A percentile compares a stretch with the other conserved stretches of the same genome.
These are phyloP conservation scores for Rhadinocentrus ornatus DNA, from an alignment of 2,797 vertebrate species.

Conservation along the genomic window DNA sequence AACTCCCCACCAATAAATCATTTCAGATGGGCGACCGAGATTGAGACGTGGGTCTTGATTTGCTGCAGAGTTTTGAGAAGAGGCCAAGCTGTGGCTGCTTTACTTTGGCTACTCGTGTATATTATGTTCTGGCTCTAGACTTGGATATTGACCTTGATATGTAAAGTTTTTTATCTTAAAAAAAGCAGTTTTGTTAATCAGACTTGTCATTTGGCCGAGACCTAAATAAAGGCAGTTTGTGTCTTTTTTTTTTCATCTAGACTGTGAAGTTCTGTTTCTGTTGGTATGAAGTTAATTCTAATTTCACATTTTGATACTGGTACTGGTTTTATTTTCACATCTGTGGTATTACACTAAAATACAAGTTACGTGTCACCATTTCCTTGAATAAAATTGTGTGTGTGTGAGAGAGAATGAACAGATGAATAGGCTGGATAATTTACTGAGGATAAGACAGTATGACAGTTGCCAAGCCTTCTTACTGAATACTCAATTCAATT, in stretches of 20 bases:
- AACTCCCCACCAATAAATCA: constrained; percentile 60
- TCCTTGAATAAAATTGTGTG: background rate
- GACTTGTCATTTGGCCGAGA: constrained; percentile 36
- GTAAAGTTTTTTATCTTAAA: constrained; percentile 45
- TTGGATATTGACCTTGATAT: constrained; percentile 58
- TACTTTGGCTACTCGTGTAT: constrained; percentile 62
- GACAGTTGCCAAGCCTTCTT: constrained; percentile 17
- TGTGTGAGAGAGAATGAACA: constrained; percentile 14
- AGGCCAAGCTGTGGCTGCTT: constrained; percentile 57
- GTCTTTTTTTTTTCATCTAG: constrained; percentile 31
- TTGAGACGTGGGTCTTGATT: constrained; percentile 57
- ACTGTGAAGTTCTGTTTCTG: constrained; percentile 27
- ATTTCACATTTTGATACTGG: constrained; percentile 16
- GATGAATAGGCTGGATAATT: background rate
- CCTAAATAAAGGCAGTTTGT: constrained; percentile 31
- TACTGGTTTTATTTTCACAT: constrained; percentile 23
- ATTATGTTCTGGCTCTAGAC: constrained; percentile 48
- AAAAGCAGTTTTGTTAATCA: constrained; percentile 51
- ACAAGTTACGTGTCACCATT: constrained; percentile 21
- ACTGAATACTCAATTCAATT: constrained; percentile 23
- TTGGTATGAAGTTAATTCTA: constrained; percentile 16
- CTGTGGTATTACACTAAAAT: constrained; percentile 32
- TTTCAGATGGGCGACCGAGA: constrained; percentile 49
- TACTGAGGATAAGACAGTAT: constrained; percentile 17
- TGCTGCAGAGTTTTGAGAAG: constrained; percentile 47